These are phyloP conservation scores for Ataeniobius toweri DNA, from an alignment of 2,797 vertebrate genomes.

Conservation along the genomic window DNA sequence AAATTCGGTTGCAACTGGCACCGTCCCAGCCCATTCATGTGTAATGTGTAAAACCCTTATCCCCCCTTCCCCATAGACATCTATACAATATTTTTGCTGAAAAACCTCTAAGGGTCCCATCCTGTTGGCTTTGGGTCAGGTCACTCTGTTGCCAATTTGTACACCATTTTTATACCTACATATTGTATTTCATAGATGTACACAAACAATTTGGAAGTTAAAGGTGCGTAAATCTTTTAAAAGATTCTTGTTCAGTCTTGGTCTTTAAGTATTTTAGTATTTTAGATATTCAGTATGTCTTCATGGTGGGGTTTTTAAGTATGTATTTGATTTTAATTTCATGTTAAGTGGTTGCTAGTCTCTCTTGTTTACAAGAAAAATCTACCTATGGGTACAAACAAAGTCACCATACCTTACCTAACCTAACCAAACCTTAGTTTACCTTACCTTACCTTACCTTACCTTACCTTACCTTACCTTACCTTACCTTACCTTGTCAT, in stretches of 20 bases:
- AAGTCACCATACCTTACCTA: too few species aligned
- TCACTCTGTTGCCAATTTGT: neutral
- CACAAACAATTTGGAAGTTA: neutral
- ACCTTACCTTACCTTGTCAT: too few species aligned
- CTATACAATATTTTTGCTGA: constrained; percentile 25
- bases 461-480: too few species aligned
- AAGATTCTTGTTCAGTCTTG: neutral
- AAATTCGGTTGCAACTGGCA: constrained; percentile 73
- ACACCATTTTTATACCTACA: neutral
- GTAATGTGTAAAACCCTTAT: constrained; percentile 64
- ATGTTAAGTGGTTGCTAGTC: too few species aligned
- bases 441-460: too few species aligned
- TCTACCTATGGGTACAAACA: too few species aligned
- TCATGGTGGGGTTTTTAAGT: too few species aligned
- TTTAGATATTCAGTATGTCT: too few species aligned
- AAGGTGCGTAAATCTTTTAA: neutral
- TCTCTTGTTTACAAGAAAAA: too few species aligned
- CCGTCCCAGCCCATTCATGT: constrained; percentile 72
- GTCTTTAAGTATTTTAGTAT: neutral
- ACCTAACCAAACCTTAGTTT: too few species aligned
- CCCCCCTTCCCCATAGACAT: constrained; percentile 34
- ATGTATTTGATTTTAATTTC: too few species aligned
- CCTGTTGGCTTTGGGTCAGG: neutral
- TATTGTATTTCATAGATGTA: neutral
- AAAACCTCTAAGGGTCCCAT: constrained; percentile 36